These are phyloP conservation scores for Noctilio leporinus DNA, from an alignment of 2,113 vertebrate species.

Conservation along the genomic window DNA sequence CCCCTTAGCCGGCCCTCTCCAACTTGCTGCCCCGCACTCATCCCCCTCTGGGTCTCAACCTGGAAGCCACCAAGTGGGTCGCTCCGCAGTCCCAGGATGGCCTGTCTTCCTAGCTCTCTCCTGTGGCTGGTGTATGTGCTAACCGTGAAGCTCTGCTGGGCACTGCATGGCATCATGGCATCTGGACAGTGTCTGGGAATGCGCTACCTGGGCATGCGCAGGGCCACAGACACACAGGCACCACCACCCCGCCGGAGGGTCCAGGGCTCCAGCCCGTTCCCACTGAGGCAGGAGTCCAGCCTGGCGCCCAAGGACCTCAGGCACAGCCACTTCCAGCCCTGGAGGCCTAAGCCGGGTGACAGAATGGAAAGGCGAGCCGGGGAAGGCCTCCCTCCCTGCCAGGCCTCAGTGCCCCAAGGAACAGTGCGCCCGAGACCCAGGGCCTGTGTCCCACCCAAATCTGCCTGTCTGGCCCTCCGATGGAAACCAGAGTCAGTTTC, in stretches of 20 bases:
- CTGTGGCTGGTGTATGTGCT: neutral
- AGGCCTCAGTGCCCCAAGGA: neutral
- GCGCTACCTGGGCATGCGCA: neutral
- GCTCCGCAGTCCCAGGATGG: neutral
- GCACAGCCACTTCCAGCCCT: neutral
- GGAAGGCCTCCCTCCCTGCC: no score
- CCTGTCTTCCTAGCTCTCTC: neutral
- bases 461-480: neutral
- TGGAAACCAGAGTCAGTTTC: neutral
- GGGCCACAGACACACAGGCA: neutral
- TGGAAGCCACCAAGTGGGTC: neutral
- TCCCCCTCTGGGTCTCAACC: neutral
- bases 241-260: neutral
- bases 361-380: neutral
- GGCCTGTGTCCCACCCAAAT: neutral
- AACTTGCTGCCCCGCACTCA: neutral
- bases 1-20: neutral
- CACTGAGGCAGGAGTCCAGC: neutral
- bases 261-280: neutral
- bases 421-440: no score
- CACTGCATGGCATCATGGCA: rapidly evolving
- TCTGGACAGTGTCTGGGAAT: rapidly evolving
- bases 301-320: neutral
- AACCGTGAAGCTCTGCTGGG: rapidly evolving
- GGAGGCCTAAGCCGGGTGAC: neutral